These are phyloP conservation scores for Takifugu ocellatus DNA, from an alignment of 2,797 vertebrate species.

Conservation along the genomic window DNA sequence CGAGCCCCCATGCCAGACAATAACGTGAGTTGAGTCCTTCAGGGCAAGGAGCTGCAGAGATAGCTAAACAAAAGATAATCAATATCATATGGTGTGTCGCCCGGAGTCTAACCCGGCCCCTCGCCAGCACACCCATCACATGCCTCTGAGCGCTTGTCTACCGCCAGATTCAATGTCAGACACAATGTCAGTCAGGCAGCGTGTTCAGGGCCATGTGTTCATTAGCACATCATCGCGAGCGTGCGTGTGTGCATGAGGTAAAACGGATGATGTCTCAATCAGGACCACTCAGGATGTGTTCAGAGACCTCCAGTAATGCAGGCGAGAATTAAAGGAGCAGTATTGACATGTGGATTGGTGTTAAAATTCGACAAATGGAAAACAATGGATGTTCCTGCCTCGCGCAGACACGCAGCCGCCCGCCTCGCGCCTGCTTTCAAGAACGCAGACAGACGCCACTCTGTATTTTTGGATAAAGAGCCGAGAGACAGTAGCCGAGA, in stretches of 20 bases:
- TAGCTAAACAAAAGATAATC: conserved; percentile 78
- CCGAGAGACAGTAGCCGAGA: conserved; percentile 29
- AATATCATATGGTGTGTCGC: conserved; percentile 76
- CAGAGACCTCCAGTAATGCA: too few species aligned
- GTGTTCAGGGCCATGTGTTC: conserved; percentile 52
- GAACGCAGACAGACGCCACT: conserved; percentile 20
- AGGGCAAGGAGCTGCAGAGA: conserved; percentile 74
- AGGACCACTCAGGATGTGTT: too few species aligned
- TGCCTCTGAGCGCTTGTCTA: conserved; percentile 68
- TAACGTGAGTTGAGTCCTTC: conserved; percentile 66
- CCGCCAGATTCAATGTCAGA: conserved; percentile 69
- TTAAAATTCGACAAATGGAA: too few species aligned
- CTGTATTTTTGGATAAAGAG: conserved; percentile 54
- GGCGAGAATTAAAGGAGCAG: too few species aligned
- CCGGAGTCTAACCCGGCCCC: conserved; percentile 70
- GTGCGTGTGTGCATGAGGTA: background rate
- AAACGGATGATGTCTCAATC: background rate
- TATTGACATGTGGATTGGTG: too few species aligned
- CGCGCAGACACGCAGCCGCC: too few species aligned
- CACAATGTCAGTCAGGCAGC: conserved; percentile 70
- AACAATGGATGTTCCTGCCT: too few species aligned
- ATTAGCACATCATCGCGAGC: conserved; percentile 54
- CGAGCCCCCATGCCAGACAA: conserved; percentile 66
- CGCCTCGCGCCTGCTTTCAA: background rate
- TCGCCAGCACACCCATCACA: conserved; percentile 58